Evolutionary conservation across 2,797 vertebrate species (phyloP).

Genomic region (Steatocranus sp.): DNA sequence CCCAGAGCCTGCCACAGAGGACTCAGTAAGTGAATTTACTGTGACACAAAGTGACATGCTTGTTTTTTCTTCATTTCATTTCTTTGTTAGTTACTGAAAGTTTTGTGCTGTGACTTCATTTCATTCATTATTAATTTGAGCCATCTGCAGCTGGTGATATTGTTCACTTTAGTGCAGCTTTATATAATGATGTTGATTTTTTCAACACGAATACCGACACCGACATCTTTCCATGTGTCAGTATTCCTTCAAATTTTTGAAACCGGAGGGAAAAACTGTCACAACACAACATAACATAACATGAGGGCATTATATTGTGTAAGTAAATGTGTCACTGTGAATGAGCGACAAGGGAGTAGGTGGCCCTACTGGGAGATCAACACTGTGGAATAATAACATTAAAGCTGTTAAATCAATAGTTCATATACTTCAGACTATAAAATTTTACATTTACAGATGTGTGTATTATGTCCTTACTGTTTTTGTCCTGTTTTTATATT

Average conservation of each 20-base stretch:
- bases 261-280: neutral
- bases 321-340: neutral
- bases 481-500: neutral
- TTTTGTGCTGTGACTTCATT: neutral
- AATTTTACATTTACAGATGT: neutral
- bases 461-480: neutral
- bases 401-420: neutral
- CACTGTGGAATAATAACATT: neutral
- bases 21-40: slow-evolving; percentile 80
- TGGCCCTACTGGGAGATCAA: neutral
- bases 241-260: neutral
- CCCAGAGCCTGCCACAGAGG: slow-evolving; percentile 74
- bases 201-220: neutral
- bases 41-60: neutral
- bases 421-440: neutral
- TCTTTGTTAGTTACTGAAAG: neutral
- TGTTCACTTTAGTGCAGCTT: neutral
- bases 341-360: neutral
- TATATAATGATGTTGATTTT: neutral
- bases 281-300: neutral
- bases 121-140: neutral
- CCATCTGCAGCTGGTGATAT: neutral
- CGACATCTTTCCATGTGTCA: neutral
- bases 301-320: neutral
- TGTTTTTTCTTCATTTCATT: neutral